phyloP scores from a whole-genome alignment of 2,113 vertebrate genomes.

The Larimichthys polyactis region DNA sequence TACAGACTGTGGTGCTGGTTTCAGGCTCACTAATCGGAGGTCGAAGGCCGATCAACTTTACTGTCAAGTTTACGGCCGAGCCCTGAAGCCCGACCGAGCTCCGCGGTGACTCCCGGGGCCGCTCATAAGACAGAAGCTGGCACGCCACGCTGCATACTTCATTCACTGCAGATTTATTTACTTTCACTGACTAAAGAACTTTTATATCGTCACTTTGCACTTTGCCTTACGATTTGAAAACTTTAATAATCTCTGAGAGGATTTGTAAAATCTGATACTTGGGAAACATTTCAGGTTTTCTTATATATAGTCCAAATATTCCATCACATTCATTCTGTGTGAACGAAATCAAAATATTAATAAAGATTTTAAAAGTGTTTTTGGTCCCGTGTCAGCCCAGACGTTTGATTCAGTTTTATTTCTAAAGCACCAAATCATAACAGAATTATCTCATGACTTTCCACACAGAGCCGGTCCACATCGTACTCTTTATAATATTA shows the following conservation, averaged over 20 bases:
- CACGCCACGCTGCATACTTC: background rate
- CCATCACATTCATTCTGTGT: no score
- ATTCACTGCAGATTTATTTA: background rate
- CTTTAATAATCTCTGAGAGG: background rate
- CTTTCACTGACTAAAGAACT: background rate
- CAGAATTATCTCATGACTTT: no score
- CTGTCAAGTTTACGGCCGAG: conserved; percentile 13
- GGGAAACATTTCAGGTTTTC: background rate
- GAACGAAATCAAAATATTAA: no score
- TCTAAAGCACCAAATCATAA: no score
- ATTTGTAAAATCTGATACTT: background rate
- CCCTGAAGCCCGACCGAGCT: conserved; percentile 6
- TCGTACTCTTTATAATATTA: no score
- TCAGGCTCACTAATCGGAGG: conserved; percentile 10
- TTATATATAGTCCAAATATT: no score
- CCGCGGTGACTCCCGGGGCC: background rate
- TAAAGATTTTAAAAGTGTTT: no score
- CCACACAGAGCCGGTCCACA: no score
- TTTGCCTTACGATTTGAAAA: background rate
- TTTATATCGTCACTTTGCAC: no score
- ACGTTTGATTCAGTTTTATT: no score
- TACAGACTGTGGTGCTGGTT: background rate
- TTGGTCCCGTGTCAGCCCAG: background rate
- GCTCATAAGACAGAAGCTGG: background rate
- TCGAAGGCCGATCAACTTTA: conserved; percentile 18